phyloP scores from a whole-genome alignment of 2,797 vertebrate genomes.

The Alfaro cultratus region DNA sequence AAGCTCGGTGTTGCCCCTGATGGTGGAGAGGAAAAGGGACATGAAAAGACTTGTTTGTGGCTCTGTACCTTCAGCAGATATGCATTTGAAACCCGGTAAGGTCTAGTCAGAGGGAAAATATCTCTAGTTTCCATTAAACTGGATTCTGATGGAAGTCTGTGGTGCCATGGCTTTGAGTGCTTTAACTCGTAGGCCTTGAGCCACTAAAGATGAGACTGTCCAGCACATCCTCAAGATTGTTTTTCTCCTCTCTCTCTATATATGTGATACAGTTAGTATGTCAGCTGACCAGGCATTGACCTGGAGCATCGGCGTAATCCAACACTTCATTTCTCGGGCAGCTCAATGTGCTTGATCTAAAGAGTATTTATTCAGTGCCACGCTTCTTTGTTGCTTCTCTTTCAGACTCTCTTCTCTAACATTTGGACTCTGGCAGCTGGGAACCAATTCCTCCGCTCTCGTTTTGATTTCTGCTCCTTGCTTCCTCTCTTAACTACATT shows the following conservation, averaged over 20 bases:
- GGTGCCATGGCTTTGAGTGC: background rate
- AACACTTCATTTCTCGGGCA: background rate
- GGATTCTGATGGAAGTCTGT: background rate
- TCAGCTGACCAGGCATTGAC: background rate
- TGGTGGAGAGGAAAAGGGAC: background rate
- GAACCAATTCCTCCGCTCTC: background rate
- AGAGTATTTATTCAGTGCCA: background rate
- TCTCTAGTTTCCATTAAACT: background rate
- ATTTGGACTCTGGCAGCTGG: background rate
- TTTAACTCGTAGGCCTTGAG: background rate
- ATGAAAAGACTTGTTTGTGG: background rate
- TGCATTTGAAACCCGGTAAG: background rate
- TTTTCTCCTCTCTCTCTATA: too few relatives aligned
- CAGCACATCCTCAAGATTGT: background rate
- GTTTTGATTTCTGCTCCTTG: background rate
- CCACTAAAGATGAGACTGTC: background rate
- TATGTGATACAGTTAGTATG: too few relatives aligned
- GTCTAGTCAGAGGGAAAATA: background rate
- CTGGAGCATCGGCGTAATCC: background rate
- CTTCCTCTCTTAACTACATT: background rate
- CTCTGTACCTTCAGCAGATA: background rate
- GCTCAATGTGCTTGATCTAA: too few relatives aligned
- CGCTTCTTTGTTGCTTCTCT: background rate
- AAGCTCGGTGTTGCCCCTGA: background rate
- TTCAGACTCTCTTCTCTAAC: background rate